Conservation (phyloP, 1,140 invertebrate species). For the Luehdorfia chinensis region DNA sequence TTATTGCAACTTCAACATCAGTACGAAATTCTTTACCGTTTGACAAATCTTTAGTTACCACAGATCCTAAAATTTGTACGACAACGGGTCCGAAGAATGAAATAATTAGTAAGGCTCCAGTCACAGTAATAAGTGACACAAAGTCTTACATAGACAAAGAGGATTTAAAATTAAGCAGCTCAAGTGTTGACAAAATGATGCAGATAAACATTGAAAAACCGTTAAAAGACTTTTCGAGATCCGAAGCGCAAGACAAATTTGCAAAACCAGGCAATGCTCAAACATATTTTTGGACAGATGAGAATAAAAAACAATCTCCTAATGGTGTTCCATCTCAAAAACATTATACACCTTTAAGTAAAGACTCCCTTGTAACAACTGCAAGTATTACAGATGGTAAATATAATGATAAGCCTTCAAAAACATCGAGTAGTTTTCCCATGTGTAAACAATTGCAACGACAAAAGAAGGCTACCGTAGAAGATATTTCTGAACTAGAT, state of each 20-base stretch:
- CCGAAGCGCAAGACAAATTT: background rate
- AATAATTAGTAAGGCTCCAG: no score
- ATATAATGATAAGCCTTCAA: constrained; percentile 15
- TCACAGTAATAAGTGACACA: no score
- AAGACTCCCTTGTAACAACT: background rate
- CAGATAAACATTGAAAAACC: background rate
- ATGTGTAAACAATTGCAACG: constrained; percentile 43
- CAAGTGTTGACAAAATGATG: background rate
- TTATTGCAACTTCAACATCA: background rate
- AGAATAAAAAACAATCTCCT: background rate
- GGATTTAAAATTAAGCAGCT: no score
- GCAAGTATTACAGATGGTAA: background rate
- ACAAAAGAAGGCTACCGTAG: constrained; percentile 39
- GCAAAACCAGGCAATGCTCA: background rate
- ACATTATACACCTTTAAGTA: background rate
- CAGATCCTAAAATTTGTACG: constrained; percentile 7
- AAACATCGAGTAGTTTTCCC: constrained; percentile 11
- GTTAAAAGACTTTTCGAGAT: background rate
- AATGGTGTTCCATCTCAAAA: background rate
- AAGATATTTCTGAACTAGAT: constrained; percentile 24
- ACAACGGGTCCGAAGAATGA: no score
- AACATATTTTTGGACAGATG: background rate
- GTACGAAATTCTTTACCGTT: no score
- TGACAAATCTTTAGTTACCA: background rate
- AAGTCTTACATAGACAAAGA: no score